A percentile compares a stretch with the other conserved stretches of the same genome.
Conservation (phyloP, 1,140 invertebrate species). For the Lasaia peninsularis region DNA sequence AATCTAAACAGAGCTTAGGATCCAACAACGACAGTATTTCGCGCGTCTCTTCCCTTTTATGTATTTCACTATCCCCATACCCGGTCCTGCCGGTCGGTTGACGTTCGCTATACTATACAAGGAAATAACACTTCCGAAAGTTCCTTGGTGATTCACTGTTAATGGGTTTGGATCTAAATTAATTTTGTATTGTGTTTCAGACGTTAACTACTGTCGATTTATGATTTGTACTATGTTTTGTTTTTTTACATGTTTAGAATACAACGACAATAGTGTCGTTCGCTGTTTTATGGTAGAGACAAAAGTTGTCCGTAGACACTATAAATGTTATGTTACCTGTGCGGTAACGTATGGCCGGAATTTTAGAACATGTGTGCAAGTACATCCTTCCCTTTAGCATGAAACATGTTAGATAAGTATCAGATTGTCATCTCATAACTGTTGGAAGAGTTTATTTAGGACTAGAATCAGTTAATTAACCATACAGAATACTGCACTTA, state of each 20-base stretch:
- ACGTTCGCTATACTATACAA: conserved; percentile 66
- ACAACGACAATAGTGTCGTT: too few relatives aligned
- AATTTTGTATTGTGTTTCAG: conserved; percentile 38
- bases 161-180: conserved; percentile 54
- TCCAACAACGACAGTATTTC: conserved; percentile 70
- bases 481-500: too few relatives aligned
- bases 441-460: too few relatives aligned
- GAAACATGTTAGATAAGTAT: too few relatives aligned
- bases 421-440: too few relatives aligned
- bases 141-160: conserved; percentile 56
- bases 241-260: not conserved
- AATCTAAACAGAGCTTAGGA: conserved; percentile 76
- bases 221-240: not conserved
- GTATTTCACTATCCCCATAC: conserved; percentile 67
- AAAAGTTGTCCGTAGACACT: too few relatives aligned
- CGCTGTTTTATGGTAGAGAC: too few relatives aligned
- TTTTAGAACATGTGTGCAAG: too few relatives aligned
- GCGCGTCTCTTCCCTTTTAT: conserved; percentile 71
- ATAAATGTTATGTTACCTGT: too few relatives aligned
- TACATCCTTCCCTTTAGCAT: too few relatives aligned
- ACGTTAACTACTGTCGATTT: conserved; percentile 5
- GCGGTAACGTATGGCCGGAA: too few relatives aligned
- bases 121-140: conserved; percentile 69
- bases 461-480: too few relatives aligned
- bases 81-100: conserved; percentile 50